Base-by-base conservation (phyloP, 1,140 invertebrate genomes). In the Drosophila orosa region DNA sequence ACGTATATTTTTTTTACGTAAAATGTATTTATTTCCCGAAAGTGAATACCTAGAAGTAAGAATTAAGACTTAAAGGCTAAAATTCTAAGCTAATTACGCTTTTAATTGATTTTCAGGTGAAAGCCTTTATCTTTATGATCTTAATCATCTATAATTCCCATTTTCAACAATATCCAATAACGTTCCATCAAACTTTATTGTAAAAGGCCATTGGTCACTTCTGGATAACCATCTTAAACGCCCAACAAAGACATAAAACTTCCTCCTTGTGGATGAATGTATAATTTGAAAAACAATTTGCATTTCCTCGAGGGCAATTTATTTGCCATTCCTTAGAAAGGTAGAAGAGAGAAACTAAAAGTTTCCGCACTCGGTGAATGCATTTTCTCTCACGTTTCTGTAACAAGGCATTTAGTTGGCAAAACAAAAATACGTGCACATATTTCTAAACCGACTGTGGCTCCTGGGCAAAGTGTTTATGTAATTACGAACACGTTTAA, bases 401-500 rank as follows among this genome's bases (percentile, higher is more conserved):
- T 17, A 52, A 68, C 61, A 40, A 66, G 61, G 60, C 65, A 69
- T 69, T 69, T 71, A 56, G 67, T 69, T 69, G 63, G 52, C 27
- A 57, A 54, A 71, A 71, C 68, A 71, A 71, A 71, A 69, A 71
- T 71, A 68, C 66, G 39, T 68, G 61, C 60, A 33, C 48, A 68
- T 68, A 65, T 68, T 68, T 47, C 67, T 42, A 47, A 55, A n/a
- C 55, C 31, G 24, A 31, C 55, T 33, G 48, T 22, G 35, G 40
- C 25, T 35, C 2, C 50, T 54, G 37, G 56, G 27, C 13, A 61
- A 45, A 50, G 42, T 45, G 55, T 67, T 77, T 85, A 84, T 86
- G 56, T 77, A 85, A 85, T 81, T 84, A 68, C 47, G 27, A 27
- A 44, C 73, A 76, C 78, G 62, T 59, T 63, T 22, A 39, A 45